Evolutionary conservation across 2,888 invertebrate genomes (phyloP).

Genomic region (Trissoscelio sp.): DNA sequence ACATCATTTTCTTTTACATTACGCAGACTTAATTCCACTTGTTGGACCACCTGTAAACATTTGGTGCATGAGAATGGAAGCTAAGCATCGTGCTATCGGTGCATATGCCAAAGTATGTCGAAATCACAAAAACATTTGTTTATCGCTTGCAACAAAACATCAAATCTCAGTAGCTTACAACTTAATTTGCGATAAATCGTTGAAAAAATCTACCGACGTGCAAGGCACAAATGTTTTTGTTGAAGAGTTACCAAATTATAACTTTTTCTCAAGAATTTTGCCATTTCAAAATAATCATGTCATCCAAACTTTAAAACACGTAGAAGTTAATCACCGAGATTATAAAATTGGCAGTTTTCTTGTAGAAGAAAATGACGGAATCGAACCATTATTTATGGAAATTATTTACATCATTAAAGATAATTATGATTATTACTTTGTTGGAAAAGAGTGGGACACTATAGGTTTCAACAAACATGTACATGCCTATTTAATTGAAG

Average conservation of each 20-base stretch:
- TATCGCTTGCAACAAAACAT: constrained; percentile 46
- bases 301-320: no score
- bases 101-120: constrained; percentile 41
- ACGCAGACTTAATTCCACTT: constrained; percentile 33
- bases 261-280: no score
- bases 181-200: background rate
- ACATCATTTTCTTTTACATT: constrained; percentile 58
- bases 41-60: constrained; percentile 57
- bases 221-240: no score
- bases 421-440: background rate
- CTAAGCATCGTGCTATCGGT: constrained; percentile 32
- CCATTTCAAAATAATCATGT: no score
- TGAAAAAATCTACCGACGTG: constrained; percentile 4
- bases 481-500: background rate
- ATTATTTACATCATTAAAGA: no score
- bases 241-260: no score
- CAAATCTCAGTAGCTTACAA: constrained; percentile 14
- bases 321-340: no score
- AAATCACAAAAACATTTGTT: constrained; percentile 41
- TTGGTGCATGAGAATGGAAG: constrained; percentile 57
- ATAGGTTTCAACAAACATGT: constrained; percentile 1
- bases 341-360: no score
- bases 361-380: no score
- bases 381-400: no score
- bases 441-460: background rate